These are phyloP conservation scores for Selenia dentaria DNA, from an alignment of 2,888 invertebrate genomes.

Conservation along the genomic window DNA sequence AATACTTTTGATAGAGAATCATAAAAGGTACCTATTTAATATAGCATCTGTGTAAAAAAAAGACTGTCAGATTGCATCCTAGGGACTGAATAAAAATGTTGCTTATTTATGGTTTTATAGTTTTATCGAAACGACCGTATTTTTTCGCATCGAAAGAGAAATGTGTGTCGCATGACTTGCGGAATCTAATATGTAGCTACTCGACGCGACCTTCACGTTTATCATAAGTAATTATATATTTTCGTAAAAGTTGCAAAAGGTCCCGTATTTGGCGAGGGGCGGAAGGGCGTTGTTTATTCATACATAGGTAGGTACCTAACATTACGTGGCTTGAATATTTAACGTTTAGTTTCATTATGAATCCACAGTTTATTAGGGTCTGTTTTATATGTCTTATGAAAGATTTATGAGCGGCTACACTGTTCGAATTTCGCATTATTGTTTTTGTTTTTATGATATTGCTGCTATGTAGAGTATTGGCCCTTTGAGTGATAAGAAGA, in stretches of 20 bases:
- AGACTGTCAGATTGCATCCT: too few relatives aligned
- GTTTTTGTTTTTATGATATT: too few relatives aligned
- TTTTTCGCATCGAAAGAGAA: too few relatives aligned
- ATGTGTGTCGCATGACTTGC: too few relatives aligned
- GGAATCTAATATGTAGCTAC: neutral
- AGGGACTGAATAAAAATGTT: too few relatives aligned
- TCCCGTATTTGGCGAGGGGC: constrained; percentile 29
- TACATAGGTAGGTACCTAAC: constrained; percentile 34
- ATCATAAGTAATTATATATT: constrained; percentile 23
- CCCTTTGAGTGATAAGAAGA: too few relatives aligned
- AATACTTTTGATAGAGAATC: too few relatives aligned
- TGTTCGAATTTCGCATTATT: neutral
- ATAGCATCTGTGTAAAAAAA: too few relatives aligned
- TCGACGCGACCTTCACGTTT: constrained; percentile 11
- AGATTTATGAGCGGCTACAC: constrained; percentile 7
- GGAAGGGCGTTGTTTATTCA: constrained; percentile 43
- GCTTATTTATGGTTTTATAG: too few relatives aligned
- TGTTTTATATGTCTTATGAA: constrained; percentile 17
- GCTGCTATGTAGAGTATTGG: too few relatives aligned
- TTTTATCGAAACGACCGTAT: too few relatives aligned
- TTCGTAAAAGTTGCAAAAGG: constrained; percentile 24
- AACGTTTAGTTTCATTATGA: constrained; percentile 31
- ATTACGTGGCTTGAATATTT: constrained; percentile 42
- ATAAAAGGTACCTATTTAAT: too few relatives aligned
- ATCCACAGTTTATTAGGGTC: constrained; percentile 24